Conservation (phyloP, 2,113 vertebrate genomes). For the Myrmecophaga tridactyla region DNA sequence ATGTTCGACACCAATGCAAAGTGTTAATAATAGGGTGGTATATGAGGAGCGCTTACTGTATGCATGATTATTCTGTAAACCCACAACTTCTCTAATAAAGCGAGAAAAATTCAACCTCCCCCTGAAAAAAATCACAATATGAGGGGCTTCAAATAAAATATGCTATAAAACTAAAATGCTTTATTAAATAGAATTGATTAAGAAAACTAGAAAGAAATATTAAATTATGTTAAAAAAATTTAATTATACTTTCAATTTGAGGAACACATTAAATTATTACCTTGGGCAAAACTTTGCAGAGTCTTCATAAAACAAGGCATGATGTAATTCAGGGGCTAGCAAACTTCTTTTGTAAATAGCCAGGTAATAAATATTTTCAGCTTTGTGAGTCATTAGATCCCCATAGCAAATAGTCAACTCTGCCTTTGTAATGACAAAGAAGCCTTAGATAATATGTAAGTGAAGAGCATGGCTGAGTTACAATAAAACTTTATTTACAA, state of each 20-base stretch:
- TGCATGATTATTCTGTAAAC: too few species aligned
- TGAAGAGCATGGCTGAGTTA: too few species aligned
- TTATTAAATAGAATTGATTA: background rate
- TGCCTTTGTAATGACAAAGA: background rate
- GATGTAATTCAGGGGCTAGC: background rate
- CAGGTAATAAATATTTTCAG: too few species aligned
- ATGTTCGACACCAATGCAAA: too few species aligned
- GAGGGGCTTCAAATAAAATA: background rate
- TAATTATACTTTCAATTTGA: background rate
- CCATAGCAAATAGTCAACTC: background rate
- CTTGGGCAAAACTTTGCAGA: background rate
- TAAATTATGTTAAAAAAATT: background rate
- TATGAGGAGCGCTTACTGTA: too few species aligned
- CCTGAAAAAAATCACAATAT: too few species aligned
- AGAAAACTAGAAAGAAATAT: background rate
- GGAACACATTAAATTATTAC: background rate
- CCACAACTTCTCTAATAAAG: too few species aligned
- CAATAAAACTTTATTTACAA: too few species aligned
- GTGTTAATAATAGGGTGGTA: too few species aligned
- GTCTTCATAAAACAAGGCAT: background rate
- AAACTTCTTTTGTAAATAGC: too few species aligned
- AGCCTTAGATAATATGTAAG: background rate
- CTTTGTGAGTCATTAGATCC: too few species aligned
- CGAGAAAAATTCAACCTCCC: too few species aligned
- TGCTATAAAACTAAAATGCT: background rate